phyloP scores from a whole-genome alignment of 2,113 vertebrate species.

The Panthera tigris region DNA sequence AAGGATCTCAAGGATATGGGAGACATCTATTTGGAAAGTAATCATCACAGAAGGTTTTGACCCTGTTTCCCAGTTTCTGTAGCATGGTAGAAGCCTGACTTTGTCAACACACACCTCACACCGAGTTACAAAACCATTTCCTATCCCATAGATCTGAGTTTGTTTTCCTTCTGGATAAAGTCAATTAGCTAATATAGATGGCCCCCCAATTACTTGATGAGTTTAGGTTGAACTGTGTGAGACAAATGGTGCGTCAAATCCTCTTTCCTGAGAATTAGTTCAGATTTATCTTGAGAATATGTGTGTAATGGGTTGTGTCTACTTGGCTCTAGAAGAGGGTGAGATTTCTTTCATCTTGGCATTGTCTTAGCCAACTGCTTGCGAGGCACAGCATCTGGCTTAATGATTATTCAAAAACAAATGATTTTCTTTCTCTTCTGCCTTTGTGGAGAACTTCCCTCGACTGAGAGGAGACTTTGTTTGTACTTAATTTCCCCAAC shows the following conservation, averaged over 20 bases:
- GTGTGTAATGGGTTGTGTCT: not conserved
- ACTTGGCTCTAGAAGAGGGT: not conserved
- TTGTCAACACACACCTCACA: not conserved
- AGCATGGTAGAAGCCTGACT: not conserved
- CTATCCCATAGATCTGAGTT: not conserved
- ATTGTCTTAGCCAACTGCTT: not conserved
- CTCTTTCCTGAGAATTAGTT: not conserved
- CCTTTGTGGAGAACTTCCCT: not conserved
- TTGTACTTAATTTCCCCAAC: not conserved
- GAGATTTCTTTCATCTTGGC: not conserved
- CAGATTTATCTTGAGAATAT: not conserved
- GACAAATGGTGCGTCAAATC: not conserved
- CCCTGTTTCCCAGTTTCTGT: not conserved
- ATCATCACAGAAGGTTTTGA: not conserved
- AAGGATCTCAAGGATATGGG: not conserved
- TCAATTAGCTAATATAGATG: not conserved
- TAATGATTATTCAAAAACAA: not conserved
- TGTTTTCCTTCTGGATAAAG: slow-evolving; percentile 9
- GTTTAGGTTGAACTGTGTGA: not conserved
- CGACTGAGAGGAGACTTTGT: not conserved
- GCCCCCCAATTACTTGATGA: not conserved
- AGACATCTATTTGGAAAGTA: not conserved
- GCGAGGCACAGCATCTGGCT: not conserved
- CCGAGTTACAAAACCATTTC: not conserved
- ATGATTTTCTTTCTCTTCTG: not conserved